phyloP scores from a whole-genome alignment of 1,140 invertebrate genomes.

The Proales similis region DNA sequence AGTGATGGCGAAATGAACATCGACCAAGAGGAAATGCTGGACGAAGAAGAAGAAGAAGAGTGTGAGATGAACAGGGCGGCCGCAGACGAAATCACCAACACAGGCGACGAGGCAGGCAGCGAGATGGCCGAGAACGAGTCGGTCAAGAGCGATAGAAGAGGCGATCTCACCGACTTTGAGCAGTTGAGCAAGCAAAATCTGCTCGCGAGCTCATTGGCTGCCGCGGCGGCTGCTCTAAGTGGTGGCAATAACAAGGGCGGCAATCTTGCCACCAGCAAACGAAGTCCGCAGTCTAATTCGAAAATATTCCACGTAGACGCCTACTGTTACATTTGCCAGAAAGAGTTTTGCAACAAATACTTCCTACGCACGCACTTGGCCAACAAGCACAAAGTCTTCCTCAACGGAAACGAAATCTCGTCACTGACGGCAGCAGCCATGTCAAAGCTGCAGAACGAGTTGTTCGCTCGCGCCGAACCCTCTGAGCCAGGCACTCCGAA shows the following conservation, averaged over 20 bases:
- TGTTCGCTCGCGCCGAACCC: too few relatives aligned
- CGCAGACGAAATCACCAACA: neutral
- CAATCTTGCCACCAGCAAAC: neutral
- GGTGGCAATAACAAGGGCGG: too few relatives aligned
- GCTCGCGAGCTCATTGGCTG: conserved; percentile 11
- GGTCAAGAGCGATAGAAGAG: neutral
- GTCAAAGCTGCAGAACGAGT: conserved; percentile 27
- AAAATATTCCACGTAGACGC: conserved; percentile 60
- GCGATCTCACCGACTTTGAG: neutral
- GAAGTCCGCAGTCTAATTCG: neutral
- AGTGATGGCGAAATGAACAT: too few relatives aligned
- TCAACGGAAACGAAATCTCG: conserved; percentile 20
- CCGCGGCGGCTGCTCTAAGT: neutral
- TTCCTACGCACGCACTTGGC: conserved; percentile 43
- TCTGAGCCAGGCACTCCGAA: neutral
- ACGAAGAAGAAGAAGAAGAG: too few relatives aligned
- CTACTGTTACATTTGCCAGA: conserved; percentile 67
- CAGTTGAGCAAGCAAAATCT: conserved; percentile 11
- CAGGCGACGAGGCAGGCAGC: neutral
- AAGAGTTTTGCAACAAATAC: conserved; percentile 57
- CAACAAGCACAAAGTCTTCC: conserved; percentile 34
- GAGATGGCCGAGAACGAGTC: neutral
- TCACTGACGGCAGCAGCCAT: conserved; percentile 9
- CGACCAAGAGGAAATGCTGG: too few relatives aligned
- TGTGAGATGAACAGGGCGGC: neutral